phyloP scores from a whole-genome alignment of 2,888 invertebrate genomes.

The Rhogogaster chlorosoma region DNA sequence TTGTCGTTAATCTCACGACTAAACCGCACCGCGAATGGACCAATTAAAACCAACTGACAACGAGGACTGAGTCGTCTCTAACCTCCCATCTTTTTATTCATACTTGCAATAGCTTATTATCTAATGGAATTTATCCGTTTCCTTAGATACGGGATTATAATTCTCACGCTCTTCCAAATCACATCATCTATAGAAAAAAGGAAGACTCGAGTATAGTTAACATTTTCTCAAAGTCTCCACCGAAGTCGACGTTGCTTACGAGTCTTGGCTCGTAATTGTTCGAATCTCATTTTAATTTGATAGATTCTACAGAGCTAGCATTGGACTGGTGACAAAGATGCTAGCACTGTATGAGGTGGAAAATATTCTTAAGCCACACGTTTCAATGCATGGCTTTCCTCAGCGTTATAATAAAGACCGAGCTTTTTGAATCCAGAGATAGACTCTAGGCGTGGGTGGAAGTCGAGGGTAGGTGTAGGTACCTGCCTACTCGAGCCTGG shows the following conservation, averaged over 20 bases:
- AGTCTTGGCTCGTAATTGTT: neutral
- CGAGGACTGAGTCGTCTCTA: neutral
- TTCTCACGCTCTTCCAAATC: neutral
- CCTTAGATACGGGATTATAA: neutral
- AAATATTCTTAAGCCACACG: neutral
- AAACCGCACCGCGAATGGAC: constrained; percentile 28
- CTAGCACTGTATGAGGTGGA: neutral
- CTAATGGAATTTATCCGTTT: neutral
- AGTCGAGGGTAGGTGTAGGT: neutral
- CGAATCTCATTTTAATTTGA: neutral
- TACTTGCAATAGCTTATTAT: neutral
- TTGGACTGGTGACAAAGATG: neutral
- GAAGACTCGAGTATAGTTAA: neutral
- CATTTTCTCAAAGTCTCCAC: neutral
- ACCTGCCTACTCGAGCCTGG: neutral
- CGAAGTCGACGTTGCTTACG: neutral
- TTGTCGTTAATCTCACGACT: constrained; percentile 20
- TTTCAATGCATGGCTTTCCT: constrained; percentile 1
- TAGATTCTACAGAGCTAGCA: neutral
- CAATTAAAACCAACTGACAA: constrained; percentile 43
- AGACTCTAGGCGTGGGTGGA: neutral
- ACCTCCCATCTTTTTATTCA: neutral
- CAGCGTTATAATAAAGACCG: neutral
- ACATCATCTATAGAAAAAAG: neutral
- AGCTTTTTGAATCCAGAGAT: neutral